phyloP scores from a whole-genome alignment of 2,888 invertebrate species.

The Holacanthella duospinosa region DNA sequence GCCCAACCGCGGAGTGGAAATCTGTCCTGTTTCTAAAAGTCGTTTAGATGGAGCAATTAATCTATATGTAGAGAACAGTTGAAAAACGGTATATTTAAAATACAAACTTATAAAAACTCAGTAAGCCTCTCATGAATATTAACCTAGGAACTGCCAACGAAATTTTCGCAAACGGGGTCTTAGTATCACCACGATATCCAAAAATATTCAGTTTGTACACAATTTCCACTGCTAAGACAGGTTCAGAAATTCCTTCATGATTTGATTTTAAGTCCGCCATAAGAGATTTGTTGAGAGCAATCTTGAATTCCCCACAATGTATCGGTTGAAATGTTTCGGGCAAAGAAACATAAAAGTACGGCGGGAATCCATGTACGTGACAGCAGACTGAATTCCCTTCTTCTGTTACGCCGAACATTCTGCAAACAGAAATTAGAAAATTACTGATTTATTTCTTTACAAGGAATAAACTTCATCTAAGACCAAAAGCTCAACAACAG shows the following conservation, averaged over 20 bases:
- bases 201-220: conserved; percentile 74
- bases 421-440: no score
- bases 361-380: conserved; percentile 92
- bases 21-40: conserved; percentile 61
- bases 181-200: conserved; percentile 71
- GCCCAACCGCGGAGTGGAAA: conserved; percentile 48
- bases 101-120: no score
- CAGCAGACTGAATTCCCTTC: conserved; percentile 93
- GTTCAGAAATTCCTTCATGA: conserved; percentile 65
- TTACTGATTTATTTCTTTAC: no score
- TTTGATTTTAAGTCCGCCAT: conserved; percentile 69
- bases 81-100: no score
- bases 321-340: conserved; percentile 57
- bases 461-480: no score
- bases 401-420: conserved; percentile 76
- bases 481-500: background rate
- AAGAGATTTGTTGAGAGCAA: conserved; percentile 62
- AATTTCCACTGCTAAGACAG: conserved; percentile 69
- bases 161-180: conserved; percentile 69
- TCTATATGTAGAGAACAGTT: no score
- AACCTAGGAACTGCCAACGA: conserved; percentile 62
- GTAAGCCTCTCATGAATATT: background rate
- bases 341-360: conserved; percentile 87
- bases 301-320: conserved; percentile 56
- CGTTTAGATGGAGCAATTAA: conserved; percentile 76